Evolutionary conservation across 1,140 invertebrate species (phyloP), one percentile per base, ranked within the genome.

Genomic region (Dysdera silvatica): DNA sequence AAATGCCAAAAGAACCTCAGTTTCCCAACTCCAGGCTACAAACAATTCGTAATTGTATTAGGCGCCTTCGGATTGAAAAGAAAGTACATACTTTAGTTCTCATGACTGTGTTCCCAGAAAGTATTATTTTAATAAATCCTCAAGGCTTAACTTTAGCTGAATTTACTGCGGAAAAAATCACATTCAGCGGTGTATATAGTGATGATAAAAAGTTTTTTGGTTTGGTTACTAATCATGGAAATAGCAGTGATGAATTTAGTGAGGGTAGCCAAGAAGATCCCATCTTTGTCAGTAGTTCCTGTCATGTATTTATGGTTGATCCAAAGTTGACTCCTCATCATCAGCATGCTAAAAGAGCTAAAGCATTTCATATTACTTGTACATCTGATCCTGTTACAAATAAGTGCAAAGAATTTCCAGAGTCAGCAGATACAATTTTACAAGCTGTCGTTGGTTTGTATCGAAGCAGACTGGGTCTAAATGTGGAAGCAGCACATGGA

Each of bases 251-350:
- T 55, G 68, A 70, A 33, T 58, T 65, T 31, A 69, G 58, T 64
- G 70, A 67, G 48, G 72, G 57, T 28, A 66, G 16, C 62, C 68
- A 40, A 59, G 67, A 72, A 33, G 56, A 71, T 12, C 71, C 69
- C 24, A 23, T 41, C n/a, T 24, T 52, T 2, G 81, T 87, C 1
- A 91, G 89, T 14, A 90, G 89, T 72, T 94, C 91, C 37, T 96
- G 93, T 73, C 93, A 98, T 75, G 90, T 96, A 0, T 98, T 98
- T 74, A 91, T 89, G 65, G 87, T 95, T 16, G 90, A 96, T 72
- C 84, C 88, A 0, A 86, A 90, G 71, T 77, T 91, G 40, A 82
- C 84, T 0, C 71, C 76, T 41, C 74, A 95, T 74, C 80, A 80
- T 35, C 82, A 85, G 32, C 93, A 96, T 78, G 75, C 80, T 26